phyloP scores from a whole-genome alignment of 2,888 invertebrate genomes.

The Acronicta aceris region DNA sequence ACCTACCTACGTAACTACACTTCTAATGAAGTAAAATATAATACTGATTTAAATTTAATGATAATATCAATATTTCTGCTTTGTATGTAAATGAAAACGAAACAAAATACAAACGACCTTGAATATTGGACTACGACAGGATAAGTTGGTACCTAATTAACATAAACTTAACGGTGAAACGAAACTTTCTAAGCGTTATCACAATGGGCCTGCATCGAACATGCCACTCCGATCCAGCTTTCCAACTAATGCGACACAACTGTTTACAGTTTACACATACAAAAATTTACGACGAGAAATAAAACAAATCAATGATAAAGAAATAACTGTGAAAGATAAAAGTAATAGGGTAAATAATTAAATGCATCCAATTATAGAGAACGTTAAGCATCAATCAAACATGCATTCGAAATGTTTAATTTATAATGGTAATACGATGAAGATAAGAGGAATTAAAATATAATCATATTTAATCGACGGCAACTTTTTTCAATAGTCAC shows the following conservation, averaged over 20 bases:
- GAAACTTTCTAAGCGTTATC: conserved; percentile 79
- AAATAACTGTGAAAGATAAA: conserved; percentile 13
- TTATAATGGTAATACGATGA: conserved; percentile 36
- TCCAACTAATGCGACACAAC: conserved; percentile 32
- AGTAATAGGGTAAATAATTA: conserved; percentile 16
- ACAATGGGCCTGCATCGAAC: conserved; percentile 40
- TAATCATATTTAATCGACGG: not conserved
- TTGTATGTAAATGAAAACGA: conserved; percentile 35
- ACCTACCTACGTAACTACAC: not conserved
- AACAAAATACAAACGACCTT: conserved; percentile 69
- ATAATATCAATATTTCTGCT: not conserved
- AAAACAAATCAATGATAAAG: conserved; percentile 22
- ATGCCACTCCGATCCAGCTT: conserved; percentile 45
- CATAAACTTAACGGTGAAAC: conserved; percentile 76
- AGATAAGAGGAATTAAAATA: conserved; percentile 25
- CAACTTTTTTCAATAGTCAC: not conserved
- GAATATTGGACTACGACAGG: conserved; percentile 73
- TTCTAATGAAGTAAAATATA: conserved; percentile 9
- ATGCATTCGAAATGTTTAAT: conserved; percentile 1
- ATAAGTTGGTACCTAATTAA: conserved; percentile 64
- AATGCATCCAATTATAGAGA: conserved; percentile 18
- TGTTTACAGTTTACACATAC: conserved; percentile 8
- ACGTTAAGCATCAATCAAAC: conserved; percentile 31
- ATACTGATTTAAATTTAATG: conserved; percentile 5
- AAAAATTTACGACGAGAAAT: conserved; percentile 14